Evolutionary conservation across 2,113 vertebrate species (phyloP).

Genomic region (Nannospalax galili): DNA sequence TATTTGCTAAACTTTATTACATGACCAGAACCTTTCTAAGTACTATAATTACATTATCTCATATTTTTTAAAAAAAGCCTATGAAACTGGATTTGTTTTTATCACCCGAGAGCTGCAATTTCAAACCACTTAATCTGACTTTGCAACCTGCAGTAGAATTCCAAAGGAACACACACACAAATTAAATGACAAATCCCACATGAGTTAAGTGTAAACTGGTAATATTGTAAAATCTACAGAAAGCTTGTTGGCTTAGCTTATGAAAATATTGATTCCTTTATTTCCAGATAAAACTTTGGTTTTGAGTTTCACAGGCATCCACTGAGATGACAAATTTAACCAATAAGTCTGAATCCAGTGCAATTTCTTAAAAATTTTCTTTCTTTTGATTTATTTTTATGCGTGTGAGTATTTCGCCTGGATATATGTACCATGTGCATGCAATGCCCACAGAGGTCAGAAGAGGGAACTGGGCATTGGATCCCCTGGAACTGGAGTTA

Average conservation of each 20-base stretch:
- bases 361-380: neutral
- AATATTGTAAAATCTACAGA: conserved; percentile 21
- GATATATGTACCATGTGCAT: too few species aligned
- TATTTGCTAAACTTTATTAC: conserved; percentile 33
- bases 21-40: neutral
- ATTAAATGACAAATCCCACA: conserved; percentile 28
- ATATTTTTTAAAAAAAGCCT: conserved; percentile 33
- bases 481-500: too few species aligned
- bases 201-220: neutral
- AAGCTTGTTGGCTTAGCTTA: conserved; percentile 16
- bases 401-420: too few species aligned
- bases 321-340: neutral
- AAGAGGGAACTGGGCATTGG: too few species aligned
- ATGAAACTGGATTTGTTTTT: neutral
- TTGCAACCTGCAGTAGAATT: neutral
- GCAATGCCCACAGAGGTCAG: too few species aligned
- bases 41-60: neutral
- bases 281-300: conserved; percentile 37
- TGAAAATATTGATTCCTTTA: conserved; percentile 41
- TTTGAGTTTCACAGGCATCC: conserved; percentile 15
- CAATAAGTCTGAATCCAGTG: neutral
- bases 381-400: too few species aligned
- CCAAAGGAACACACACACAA: conserved; percentile 41
- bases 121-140: conserved; percentile 39
- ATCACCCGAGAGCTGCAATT: neutral